Base-by-base conservation (phyloP, 53 echinoderm and acorn worm genomes). In the Glandiceps talaboti region DNA sequence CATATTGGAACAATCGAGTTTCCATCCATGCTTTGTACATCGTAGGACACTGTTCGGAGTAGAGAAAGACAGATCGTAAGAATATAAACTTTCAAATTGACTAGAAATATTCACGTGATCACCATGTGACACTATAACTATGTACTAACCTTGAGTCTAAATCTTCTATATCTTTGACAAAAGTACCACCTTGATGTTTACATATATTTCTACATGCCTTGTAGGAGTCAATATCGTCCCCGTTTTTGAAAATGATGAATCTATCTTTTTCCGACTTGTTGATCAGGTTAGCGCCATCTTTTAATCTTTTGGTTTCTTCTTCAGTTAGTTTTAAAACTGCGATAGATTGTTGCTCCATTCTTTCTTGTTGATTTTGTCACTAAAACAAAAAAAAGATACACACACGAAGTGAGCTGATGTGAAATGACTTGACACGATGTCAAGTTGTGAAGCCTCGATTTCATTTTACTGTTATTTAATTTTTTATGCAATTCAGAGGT, bases 111-210 rank as follows among this genome's bases (percentile, higher is more conserved):
- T n/a, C n/a, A n/a, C n/a, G n/a, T n/a, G n/a, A n/a, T n/a, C n/a
- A n/a, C n/a, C n/a, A n/a, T n/a, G n/a, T n/a, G 31, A 32, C 31
- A 27, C 29, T 1, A 31, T 27, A 33, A 84, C n/a, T 25, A 28
- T 28, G 1, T 30, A 30, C 90, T 84, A 75, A 94, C 94, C 94
- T 92, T n/a, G 84, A 81, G 1, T 81, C 77, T 1, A 73, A 32
- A 73, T 94, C 95, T 33, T 94, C 95, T 1, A 94, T 94, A 76
- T 94, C 95, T 33, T 90, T 83, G 45, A 94, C 85, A 74, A 95
- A 95, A 0, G 96, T 95, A 0, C 96, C 96, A 1, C 96, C 96
- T 77, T 95, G 96, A 81, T 95, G 96, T 75, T 95, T 95, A 74
- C 96, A 92, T 30, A 86, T 86, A 76, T 95, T 93, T 28, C 86